Base-by-base conservation (phyloP, 2,797 vertebrate species). In the Clangula hyemalis region DNA sequence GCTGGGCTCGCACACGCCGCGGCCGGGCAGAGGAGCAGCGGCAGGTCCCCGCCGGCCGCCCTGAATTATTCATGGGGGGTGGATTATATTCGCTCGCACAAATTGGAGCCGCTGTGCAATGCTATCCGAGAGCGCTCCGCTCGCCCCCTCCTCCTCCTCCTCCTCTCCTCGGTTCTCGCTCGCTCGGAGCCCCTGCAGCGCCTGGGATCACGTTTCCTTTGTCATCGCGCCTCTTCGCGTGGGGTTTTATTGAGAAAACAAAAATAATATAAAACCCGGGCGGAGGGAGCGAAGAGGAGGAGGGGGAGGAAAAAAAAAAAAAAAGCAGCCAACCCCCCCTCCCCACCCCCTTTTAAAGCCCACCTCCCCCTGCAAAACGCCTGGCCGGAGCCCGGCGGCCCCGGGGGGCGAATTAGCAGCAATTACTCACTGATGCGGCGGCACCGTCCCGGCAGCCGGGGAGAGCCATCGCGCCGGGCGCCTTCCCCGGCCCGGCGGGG, bases 171-270 rank as follows among this genome's bases (percentile, higher is more conserved):
- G 88, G 95, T 97, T 95, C 96, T 97, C 95, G 92, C 95, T 91
- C 85, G 80, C 83, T 94, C 90, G 85, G 96, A 97, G 97, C 97
- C 97, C 96, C 96, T 96, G 96, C 97, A 94, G 96, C 91, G 84
- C 88, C 96, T 87, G 68, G 96, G 97, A 97, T 98, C 97, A 97
- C 98, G 90, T 98, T 98, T 98, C 98, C 98, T 98, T 98, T 98
- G 98, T 98, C 98, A 97, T 97, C 95, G 95, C 96, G 95, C 95
- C 95, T 97, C 96, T 97, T 97, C 97, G 94, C 95, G 92, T 95
- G 96, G 96, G 89, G 91, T 88, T 95, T 94, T 96, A 92, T 91
- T 82, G 91, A 91, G 82, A 94, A 93, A 96, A 94, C 85, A 95
- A 95, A 93, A 95, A 94, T 94, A 93, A 91, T n/a, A 71, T 64